Base-by-base conservation (phyloP, 1,140 invertebrate species). In the Drosophila yakuba region DNA sequence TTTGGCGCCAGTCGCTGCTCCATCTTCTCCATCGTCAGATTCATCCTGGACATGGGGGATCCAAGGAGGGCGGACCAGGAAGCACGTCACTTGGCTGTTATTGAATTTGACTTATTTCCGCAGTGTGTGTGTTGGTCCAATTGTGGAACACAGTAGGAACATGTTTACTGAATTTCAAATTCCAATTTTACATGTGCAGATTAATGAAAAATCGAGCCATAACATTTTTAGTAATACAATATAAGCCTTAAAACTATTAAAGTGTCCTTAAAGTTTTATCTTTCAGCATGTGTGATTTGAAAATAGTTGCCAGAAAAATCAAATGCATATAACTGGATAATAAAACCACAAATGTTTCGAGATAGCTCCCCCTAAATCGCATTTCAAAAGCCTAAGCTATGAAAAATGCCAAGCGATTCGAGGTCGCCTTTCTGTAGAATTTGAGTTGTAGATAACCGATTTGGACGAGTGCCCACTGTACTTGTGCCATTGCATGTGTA, bases 81-180 rank as follows among this genome's bases (percentile, higher is more conserved):
- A 71, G 51, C 63, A 80, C 80, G 52, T 83, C 80, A 83, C 71
- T 76, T 79, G 57, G 50, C 50, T 74, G 71, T 76, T 76, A 88
- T 89, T 88, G 84, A 88, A 80, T 89, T 88, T 89, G 84, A 84
- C 84, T 84, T 78, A 72, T 78, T 73, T 78, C 74, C 66, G 56
- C 45, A 41, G 51, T 32, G 64, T 71, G 50, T 57, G 45, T 50
- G 60, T 43, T 28, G 32, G 60, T 52, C 14, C 32, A 23, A 57
- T 23, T 75, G 15, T 47, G 41, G 25, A 25, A 2, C 44, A 66
- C 56, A 73, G 60, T 64, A 7, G 7, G 4, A 1, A 17, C 43
- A 20, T 4, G 43, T 0, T 11, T 20, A 20, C 20, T 4, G 17
- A 20, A 32, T 3, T 3, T 8, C 2, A 32, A 32, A 32, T 8